Percentiles rank a stretch among this genome's conserved stretches.
These are phyloP conservation scores for Lagodon rhomboides DNA, from an alignment of 2,797 vertebrate species.

Conservation along the genomic window DNA sequence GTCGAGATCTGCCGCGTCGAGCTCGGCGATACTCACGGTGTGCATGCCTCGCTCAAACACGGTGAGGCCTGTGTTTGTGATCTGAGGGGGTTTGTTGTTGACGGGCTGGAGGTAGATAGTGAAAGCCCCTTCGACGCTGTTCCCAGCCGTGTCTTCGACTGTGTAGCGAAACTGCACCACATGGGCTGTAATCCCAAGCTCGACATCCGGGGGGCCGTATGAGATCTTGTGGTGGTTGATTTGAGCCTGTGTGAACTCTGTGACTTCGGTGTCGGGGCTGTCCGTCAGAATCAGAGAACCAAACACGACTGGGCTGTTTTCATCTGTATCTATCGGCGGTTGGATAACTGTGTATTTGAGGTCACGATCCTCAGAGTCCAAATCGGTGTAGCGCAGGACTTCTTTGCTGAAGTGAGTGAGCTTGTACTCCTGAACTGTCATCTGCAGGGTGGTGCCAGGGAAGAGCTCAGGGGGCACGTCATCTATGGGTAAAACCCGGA, in stretches of 20 bases:
- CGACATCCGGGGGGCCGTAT: constrained; percentile 90
- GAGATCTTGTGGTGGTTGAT: constrained; percentile 96
- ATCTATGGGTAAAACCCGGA: constrained; percentile 91
- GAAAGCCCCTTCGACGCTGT: constrained; percentile 89
- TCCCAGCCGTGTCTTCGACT: constrained; percentile 93
- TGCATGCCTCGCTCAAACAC: constrained; percentile 89
- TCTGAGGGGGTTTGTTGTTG: constrained; percentile 95
- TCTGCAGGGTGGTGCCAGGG: constrained; percentile 89
- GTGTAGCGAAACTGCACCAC: constrained; percentile 93
- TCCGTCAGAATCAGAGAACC: constrained; percentile 93
- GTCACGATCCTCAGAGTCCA: constrained; percentile 94
- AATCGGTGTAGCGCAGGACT: constrained; percentile 92
- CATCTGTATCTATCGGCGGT: constrained; percentile 91
- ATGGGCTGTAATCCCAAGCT: constrained; percentile 93
- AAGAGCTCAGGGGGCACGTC: constrained; percentile 91
- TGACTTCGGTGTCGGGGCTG: constrained; percentile 86
- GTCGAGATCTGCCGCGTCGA: constrained; percentile 90
- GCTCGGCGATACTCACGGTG: constrained; percentile 85
- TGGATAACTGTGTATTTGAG: constrained; percentile 91
- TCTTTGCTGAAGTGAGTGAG: constrained; percentile 91
- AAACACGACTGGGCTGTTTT: constrained; percentile 88
- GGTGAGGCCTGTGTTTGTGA: constrained; percentile 94
- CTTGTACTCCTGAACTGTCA: constrained; percentile 93
- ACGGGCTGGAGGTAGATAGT: constrained; percentile 92
- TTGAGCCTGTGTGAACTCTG: constrained; percentile 96